Evolutionary conservation across 2,797 vertebrate genomes (phyloP).

Genomic region (Sphenodon punctatus): DNA sequence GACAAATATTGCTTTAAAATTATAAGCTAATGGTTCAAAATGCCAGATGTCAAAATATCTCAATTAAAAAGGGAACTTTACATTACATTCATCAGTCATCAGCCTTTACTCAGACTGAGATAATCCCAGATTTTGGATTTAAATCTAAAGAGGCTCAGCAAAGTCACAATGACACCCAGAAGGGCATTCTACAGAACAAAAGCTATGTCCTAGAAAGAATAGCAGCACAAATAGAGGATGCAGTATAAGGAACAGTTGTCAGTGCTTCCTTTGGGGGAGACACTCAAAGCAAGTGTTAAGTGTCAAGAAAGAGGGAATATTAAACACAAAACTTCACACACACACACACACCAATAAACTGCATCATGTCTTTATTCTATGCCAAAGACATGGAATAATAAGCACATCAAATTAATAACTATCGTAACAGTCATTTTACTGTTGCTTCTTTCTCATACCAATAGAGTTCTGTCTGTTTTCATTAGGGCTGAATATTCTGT

Average conservation of each 20-base stretch:
- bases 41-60: constrained; percentile 35
- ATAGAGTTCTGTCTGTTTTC: neutral
- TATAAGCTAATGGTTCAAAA: constrained; percentile 19
- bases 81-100: constrained; percentile 66
- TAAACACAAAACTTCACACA: neutral
- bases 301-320: neutral
- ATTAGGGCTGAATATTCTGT: no score
- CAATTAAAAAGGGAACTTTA: constrained; percentile 63
- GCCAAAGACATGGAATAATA: neutral
- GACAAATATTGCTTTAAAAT: neutral
- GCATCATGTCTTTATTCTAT: neutral
- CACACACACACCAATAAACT: neutral
- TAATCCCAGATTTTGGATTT: constrained; percentile 70
- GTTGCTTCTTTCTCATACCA: neutral
- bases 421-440: neutral
- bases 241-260: neutral
- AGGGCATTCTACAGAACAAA: constrained; percentile 50
- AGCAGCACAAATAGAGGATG: constrained; percentile 7
- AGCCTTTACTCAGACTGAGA: constrained; percentile 47
- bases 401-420: neutral
- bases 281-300: neutral
- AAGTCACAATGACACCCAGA: constrained; percentile 57
- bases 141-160: constrained; percentile 63
- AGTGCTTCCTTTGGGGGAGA: neutral
- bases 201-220: constrained; percentile 19